Percentiles rank a stretch among this genome's conserved stretches.
These are phyloP conservation scores for Amphimallon solstitiale DNA, from an alignment of 2,888 invertebrate species.

Conservation along the genomic window DNA sequence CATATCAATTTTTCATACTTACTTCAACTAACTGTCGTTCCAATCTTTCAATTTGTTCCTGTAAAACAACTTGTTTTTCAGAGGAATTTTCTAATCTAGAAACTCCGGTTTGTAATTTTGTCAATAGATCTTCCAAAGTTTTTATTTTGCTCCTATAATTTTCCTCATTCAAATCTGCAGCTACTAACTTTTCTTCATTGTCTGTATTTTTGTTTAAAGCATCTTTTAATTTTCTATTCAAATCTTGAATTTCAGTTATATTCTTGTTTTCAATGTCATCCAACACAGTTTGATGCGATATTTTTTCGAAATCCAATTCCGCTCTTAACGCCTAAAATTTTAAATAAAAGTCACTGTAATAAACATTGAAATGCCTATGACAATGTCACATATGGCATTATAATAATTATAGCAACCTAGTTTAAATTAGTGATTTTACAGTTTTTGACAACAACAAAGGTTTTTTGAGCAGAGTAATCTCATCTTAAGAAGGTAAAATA, in stretches of 20 bases:
- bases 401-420: background rate
- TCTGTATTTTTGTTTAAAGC: slow-evolving; percentile 47
- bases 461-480: too few species aligned
- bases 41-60: slow-evolving; percentile 60
- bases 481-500: too few species aligned
- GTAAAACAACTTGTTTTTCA: slow-evolving; percentile 56
- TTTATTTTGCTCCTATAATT: slow-evolving; percentile 56
- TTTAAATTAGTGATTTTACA: too few species aligned
- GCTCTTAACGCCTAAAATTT: slow-evolving; percentile 46
- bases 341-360: slow-evolving; percentile 21
- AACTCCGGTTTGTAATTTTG: slow-evolving; percentile 61
- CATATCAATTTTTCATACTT: background rate
- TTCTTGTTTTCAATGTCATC: slow-evolving; percentile 55
- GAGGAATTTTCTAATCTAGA: slow-evolving; percentile 63
- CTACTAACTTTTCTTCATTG: slow-evolving; percentile 47
- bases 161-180: slow-evolving; percentile 45
- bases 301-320: slow-evolving; percentile 43
- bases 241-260: slow-evolving; percentile 53
- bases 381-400: slow-evolving; percentile 57
- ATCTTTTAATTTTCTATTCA: slow-evolving; percentile 60
- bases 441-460: too few species aligned
- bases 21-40: slow-evolving; percentile 52
- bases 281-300: slow-evolving; percentile 33
- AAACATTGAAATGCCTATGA: slow-evolving; percentile 49
- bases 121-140: slow-evolving; percentile 61